Percentiles rank a stretch among this genome's conserved stretches.
These are phyloP conservation scores for Hypotaenidia philippensis DNA, from an alignment of 2,797 vertebrate genomes.

Conservation along the genomic window DNA sequence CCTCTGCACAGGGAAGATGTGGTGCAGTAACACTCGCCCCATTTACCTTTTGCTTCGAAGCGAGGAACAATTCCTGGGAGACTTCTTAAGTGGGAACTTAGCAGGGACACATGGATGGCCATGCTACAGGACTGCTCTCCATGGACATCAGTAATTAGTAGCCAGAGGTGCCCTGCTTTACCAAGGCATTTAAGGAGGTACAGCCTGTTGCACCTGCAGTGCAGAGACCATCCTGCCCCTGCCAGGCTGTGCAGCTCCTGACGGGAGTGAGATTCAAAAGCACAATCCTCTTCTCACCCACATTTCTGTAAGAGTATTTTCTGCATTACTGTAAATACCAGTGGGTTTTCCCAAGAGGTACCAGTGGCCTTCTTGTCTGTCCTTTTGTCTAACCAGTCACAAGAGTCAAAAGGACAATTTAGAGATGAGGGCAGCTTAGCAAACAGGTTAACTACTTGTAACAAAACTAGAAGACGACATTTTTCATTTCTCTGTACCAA, in stretches of 20 bases:
- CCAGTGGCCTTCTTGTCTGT: background rate
- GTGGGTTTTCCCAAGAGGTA: background rate
- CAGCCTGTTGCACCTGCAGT: background rate
- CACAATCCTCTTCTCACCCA: background rate
- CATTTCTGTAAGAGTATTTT: background rate
- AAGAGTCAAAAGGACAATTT: background rate
- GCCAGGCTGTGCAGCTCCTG: background rate
- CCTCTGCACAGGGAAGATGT: background rate
- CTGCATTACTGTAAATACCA: background rate
- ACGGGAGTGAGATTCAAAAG: background rate
- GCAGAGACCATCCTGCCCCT: background rate
- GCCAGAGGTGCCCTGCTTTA: background rate
- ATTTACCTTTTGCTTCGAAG: background rate
- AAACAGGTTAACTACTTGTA: background rate
- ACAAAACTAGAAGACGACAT: no score
- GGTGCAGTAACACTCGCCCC: background rate
- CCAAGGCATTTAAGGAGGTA: background rate
- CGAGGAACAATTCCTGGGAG: background rate
- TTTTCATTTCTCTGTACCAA: background rate
- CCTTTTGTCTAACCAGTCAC: background rate
- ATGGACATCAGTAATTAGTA: accelerated
- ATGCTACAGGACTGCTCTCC: background rate
- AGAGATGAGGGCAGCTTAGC: background rate
- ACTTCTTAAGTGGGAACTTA: background rate
- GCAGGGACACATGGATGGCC: accelerated